Evolutionary conservation across 2,113 vertebrate species (phyloP), one percentile per base, ranked within the genome.

Genomic region (Stomatorhinus ivindoensis): DNA sequence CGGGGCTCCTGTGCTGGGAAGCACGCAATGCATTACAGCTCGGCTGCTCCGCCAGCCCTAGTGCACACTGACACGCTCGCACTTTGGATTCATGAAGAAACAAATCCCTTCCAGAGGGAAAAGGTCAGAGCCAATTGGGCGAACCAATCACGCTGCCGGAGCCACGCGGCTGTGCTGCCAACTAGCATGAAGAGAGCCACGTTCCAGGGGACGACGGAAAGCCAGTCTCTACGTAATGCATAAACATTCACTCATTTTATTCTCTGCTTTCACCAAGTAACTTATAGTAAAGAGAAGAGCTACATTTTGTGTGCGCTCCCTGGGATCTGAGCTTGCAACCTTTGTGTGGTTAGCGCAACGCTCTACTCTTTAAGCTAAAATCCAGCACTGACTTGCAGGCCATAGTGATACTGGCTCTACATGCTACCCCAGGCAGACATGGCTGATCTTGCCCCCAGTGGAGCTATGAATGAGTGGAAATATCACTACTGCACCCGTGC

Each of bases 1-100:
- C 0, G 17, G 35, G 31, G 73, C 6, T 39, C 73, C 73, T 80
- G 73, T 39, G 17, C 73, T 24, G 69, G 15, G 31, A 31, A 3
- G 15, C 69, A 31, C 0, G 31, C 31, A 39, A 4, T 39, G 31
- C 17, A 76, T 39, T 76, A 76, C 69, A 31, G 31, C 69, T 39
- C 31, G 17, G 69, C 69, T n/a, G 31, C 31, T 5, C 13, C 0
- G 35, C 73, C 17, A 2, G 11, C 35, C 35, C 69, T 35, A 13
- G 69, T 19, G 17, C 69, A 39, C 69, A 76, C 11, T 76, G 69
- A 76, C 69, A 76, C 31, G 1, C 31, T 39, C 31, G 69, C 69
- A 76, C 69, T 76, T 76, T 76, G 69, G 69, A 76, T 76, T 76
- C 69, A 76, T 76, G 69, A 76, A 76, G 39, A 76, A 76, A 39